Percentiles rank a stretch among this genome's conserved stretches.
These are phyloP conservation scores for Mylabris phalerata DNA, from an alignment of 1,140 invertebrate genomes.

Conservation along the genomic window DNA sequence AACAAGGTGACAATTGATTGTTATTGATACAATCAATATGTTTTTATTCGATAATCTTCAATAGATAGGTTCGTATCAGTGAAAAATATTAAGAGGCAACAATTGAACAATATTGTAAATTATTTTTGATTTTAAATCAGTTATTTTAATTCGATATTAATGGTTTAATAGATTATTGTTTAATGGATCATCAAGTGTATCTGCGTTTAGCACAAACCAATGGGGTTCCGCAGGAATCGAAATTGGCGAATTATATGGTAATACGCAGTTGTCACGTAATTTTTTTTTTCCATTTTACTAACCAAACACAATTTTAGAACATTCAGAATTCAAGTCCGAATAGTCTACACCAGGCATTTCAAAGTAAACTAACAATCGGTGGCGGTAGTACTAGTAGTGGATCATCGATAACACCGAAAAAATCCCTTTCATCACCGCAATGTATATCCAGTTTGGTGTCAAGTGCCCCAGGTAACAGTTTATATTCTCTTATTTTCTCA, in stretches of 20 bases:
- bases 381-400: too few species aligned
- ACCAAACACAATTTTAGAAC: background rate
- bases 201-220: constrained; percentile 50
- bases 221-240: constrained; percentile 76
- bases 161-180: constrained; percentile 3
- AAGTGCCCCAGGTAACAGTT: constrained; percentile 7
- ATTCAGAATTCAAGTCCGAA: constrained; percentile 4
- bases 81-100: too few species aligned
- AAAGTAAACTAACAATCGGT: constrained; percentile 10
- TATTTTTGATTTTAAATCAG: too few species aligned
- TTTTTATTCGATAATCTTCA: constrained; percentile 4
- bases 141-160: background rate
- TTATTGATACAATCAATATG: background rate
- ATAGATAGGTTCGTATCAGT: constrained; percentile 2
- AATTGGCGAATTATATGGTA: constrained; percentile 80
- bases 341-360: constrained; percentile 9
- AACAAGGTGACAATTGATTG: background rate
- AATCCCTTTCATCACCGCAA: background rate
- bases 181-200: constrained; percentile 33
- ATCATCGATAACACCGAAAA: constrained; percentile 11
- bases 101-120: too few species aligned
- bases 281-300: background rate
- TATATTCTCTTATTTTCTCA: too few species aligned
- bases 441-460: background rate
- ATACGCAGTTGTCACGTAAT: constrained; percentile 13